Base-by-base conservation (phyloP, 2,113 vertebrate species). In the Cebus imitator region DNA sequence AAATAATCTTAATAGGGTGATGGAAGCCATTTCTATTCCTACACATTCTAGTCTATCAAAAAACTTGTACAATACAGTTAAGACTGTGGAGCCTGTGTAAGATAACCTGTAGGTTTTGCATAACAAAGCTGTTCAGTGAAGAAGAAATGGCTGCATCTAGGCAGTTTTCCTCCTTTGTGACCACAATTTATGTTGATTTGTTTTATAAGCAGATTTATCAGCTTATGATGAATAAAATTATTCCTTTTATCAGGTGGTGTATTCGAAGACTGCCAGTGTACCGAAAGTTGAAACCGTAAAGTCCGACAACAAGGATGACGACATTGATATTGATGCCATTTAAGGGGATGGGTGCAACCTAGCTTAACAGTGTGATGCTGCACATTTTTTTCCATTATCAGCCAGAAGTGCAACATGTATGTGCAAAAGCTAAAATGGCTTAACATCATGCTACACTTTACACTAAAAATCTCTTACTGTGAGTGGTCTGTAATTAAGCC, bases 321-420 rank as follows among this genome's bases (percentile, higher is more conserved):
- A 99, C 98, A 99, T 99, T n/a, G 99, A 99, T 98, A 99, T 99
- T 23, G 99, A 99, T 98, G 99, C 99, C 96, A 99, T 99, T 99
- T 99, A 99, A 99, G 98, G 92, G 97, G 97, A 97, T 93, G 97
- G 93, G 95, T 93, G 94, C 94, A 95, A 90, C 96, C 37, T 96
- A 98, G 98, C 98, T 98, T 98, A 98, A 86, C 98, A 98, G 97
- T 97, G 55, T 98, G 96, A 98, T 90, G 97, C 98, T 98, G 97
- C 97, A 98, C 98, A 96, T 79, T 97, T 97, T 98, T 98, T 96
- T 98, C 96, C 97, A 35, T 98, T 98, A 98, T 98, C 97, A 98
- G 98, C 98, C 98, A 98, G 98, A 98, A 99, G 98, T 98, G 98
- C 98, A 98, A 98, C 98, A 98, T 98, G 98, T 98, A 98, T 98